Percentiles rank a stretch among this genome's conserved stretches.
Conservation (phyloP, 2,888 invertebrate genomes). For the Leptodirus hochenwartii region DNA sequence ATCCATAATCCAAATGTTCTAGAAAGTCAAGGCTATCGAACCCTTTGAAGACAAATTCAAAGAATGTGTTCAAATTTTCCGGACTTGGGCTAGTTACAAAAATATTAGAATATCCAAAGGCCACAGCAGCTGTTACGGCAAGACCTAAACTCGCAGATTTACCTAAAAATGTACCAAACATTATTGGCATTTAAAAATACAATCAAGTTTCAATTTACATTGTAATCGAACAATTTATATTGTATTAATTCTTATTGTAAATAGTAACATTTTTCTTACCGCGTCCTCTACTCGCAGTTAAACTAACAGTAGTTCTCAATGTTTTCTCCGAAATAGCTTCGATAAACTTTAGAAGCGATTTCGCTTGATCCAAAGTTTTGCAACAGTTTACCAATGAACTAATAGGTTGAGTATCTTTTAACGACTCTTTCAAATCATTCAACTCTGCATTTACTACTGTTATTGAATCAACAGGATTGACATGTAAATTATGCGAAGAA, state of each 20-base stretch:
- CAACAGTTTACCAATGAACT: slow-evolving; percentile 77
- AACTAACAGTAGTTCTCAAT: slow-evolving; percentile 71
- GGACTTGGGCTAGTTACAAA: slow-evolving; percentile 97
- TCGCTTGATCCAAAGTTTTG: slow-evolving; percentile 86
- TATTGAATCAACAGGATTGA: slow-evolving; percentile 47
- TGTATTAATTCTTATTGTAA: too few relatives aligned
- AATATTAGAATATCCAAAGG: slow-evolving; percentile 71
- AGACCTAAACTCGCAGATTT: slow-evolving; percentile 96
- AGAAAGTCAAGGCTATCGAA: slow-evolving; percentile 87
- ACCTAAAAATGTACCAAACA: too few relatives aligned
- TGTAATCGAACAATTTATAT: too few relatives aligned
- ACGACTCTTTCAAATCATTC: slow-evolving; percentile 55
- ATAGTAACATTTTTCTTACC: too few relatives aligned
- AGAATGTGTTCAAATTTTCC: slow-evolving; percentile 92
- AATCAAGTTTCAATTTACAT: too few relatives aligned
- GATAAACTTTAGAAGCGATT: slow-evolving; percentile 80
- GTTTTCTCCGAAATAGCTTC: slow-evolving; percentile 90
- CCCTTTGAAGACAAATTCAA: slow-evolving; percentile 92
- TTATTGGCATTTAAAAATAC: too few relatives aligned
- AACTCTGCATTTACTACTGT: slow-evolving; percentile 31
- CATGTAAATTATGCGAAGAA: slow-evolving; percentile 70
- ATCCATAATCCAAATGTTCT: slow-evolving; percentile 89
- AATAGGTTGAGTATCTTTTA: slow-evolving; percentile 83
- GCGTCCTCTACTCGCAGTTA: slow-evolving; percentile 92
- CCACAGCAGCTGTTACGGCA: slow-evolving; percentile 71